Percentiles rank a stretch among this genome's conserved stretches.
These are phyloP conservation scores for Prinia subflava DNA, from an alignment of 2,113 vertebrate species.

Conservation along the genomic window DNA sequence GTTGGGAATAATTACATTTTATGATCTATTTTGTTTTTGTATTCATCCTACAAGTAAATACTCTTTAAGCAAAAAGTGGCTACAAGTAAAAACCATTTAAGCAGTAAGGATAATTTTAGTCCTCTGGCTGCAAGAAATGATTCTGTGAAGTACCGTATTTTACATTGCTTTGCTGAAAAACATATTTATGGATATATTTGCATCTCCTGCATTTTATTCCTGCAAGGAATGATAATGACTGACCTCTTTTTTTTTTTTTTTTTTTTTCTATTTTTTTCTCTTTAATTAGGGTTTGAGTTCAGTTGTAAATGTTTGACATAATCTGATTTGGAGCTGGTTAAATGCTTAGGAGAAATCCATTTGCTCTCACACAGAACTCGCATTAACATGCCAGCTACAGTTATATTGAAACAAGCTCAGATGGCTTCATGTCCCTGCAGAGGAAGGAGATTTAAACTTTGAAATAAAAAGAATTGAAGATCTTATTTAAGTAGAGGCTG, in stretches of 20 bases:
- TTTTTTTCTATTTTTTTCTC: background rate
- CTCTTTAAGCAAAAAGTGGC: background rate
- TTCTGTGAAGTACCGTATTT: background rate
- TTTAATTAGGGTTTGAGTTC: background rate
- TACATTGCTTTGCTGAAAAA: background rate
- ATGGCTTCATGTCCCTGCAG: background rate
- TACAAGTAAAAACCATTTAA: background rate
- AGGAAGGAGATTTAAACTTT: background rate
- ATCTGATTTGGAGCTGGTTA: background rate
- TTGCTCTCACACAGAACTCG: background rate
- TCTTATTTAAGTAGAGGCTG: background rate
- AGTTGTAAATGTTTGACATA: background rate
- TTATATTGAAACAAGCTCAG: constrained; percentile 15
- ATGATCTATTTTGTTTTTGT: background rate
- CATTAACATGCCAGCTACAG: background rate
- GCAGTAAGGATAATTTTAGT: background rate
- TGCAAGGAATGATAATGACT: background rate
- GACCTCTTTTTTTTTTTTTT: background rate
- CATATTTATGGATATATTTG: background rate
- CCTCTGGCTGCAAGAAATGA: background rate
- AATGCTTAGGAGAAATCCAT: background rate
- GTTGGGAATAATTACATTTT: background rate
- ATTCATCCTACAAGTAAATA: background rate
- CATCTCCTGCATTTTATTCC: background rate
- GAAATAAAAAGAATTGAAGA: background rate